These are phyloP conservation scores for Cnemophilus loriae DNA, from an alignment of 2,113 vertebrate species.

Conservation along the genomic window DNA sequence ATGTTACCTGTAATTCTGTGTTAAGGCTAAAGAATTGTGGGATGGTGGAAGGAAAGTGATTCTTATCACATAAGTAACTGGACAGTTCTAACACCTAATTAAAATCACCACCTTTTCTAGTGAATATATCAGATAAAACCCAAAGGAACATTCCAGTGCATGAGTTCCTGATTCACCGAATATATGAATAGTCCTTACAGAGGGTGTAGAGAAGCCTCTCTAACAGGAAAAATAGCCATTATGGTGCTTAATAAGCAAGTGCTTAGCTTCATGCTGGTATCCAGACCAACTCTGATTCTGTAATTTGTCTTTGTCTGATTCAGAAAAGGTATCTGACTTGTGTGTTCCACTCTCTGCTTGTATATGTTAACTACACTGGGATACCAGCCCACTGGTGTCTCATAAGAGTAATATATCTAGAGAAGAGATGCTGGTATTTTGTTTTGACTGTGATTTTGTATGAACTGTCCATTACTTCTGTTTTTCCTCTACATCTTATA, in stretches of 20 bases:
- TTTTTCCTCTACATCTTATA: background rate
- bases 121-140: background rate
- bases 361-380: background rate
- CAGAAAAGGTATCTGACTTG: background rate
- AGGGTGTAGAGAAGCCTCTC: background rate
- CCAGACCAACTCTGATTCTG: background rate
- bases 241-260: background rate
- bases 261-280: background rate
- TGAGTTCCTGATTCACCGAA: background rate
- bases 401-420: background rate
- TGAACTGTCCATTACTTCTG: background rate
- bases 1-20: background rate
- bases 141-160: background rate
- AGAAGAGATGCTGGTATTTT: background rate
- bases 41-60: background rate
- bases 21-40: background rate
- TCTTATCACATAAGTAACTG: background rate
- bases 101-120: background rate
- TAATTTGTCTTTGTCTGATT: background rate
- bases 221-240: background rate
- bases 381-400: background rate
- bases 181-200: background rate
- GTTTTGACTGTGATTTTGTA: slow-evolving; percentile 24
- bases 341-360: background rate
- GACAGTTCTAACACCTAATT: background rate